Base-by-base conservation (phyloP, 2,113 vertebrate species). In the Scatophagus argus region DNA sequence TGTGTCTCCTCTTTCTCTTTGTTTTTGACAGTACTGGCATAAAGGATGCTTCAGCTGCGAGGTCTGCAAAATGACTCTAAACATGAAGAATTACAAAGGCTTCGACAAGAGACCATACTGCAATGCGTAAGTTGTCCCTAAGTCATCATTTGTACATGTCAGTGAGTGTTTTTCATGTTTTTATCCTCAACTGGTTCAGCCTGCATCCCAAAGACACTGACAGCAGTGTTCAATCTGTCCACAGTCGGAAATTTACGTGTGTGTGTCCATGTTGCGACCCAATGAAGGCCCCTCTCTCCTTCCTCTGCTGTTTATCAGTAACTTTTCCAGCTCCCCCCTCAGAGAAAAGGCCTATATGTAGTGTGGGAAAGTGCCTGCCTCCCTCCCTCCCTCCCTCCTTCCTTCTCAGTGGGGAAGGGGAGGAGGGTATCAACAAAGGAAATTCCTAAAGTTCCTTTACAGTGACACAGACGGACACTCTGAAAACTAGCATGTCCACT, bases 61-160 rank as follows among this genome's bases (percentile, higher is more conserved):
- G 91, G 93, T 96, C 94, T 99, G 98, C 95, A 98, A 98, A 95
- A 99, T 99, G 98, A 97, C 98, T 94, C 95, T 99, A 89, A 99
- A 98, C 95, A 99, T 99, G 98, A 99, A 98, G 94, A 99, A 98
- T 92, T 99, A 99, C 95, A 99, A 99, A 96, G 98, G 98, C 90
- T 99, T 97, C 64, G 96, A 98, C 62, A 99, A 99, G 96, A 98
- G 94, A 95, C 98, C 98, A 90, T 99, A 99, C 95, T 99, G 98
- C 95, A 99, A 96, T 87, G 96, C 97, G 98, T 99, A 94, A 98
- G 98, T 98, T 66, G 88, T 89, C 61, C 43, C 46, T 7, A 46
- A 36, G n/a, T 62, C 43, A 41, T 87, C 23, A 12, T 63, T 34
- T 79, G 44, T 70, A 8, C 73, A 5, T 81, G 72, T 78, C 38